Percentiles rank a stretch among this genome's conserved stretches.
Conservation (phyloP, 2,888 invertebrate genomes). For the Epirrita christyi region DNA sequence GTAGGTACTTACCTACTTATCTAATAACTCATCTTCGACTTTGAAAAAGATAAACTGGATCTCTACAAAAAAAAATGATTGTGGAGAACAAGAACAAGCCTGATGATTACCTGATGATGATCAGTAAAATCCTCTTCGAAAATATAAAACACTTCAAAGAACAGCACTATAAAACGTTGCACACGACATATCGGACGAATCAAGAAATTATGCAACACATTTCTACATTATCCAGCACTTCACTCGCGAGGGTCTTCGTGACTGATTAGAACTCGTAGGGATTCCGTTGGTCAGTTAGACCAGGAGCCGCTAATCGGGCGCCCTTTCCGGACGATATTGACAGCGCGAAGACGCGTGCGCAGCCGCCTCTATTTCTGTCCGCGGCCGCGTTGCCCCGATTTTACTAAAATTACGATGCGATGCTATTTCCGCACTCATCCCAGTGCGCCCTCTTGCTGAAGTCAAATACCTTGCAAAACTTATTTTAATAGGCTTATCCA, state of each 20-base stretch:
- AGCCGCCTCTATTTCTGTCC: slow-evolving; percentile 79
- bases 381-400: slow-evolving; percentile 84
- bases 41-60: too few species aligned
- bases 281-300: slow-evolving; percentile 37
- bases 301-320: slow-evolving; percentile 68
- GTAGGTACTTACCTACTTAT: too few species aligned
- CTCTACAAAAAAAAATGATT: too few species aligned
- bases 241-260: slow-evolving; percentile 53
- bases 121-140: slow-evolving; percentile 34
- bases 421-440: slow-evolving; percentile 82
- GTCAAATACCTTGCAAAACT: slow-evolving; percentile 66
- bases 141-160: slow-evolving; percentile 32
- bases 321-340: slow-evolving; percentile 83
- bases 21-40: too few species aligned
- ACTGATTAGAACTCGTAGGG: slow-evolving; percentile 34
- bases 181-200: slow-evolving; percentile 46
- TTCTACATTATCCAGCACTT: slow-evolving; percentile 45
- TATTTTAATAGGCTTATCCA: slow-evolving; percentile 28
- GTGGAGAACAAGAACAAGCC: too few species aligned
- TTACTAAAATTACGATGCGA: slow-evolving; percentile 82
- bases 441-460: slow-evolving; percentile 65
- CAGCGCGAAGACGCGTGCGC: slow-evolving; percentile 75
- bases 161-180: slow-evolving; percentile 43
- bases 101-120: slow-evolving; percentile 27
- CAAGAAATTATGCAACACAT: slow-evolving; percentile 61